Percentiles rank a stretch among this genome's conserved stretches.
Evolutionary conservation across 2,797 vertebrate species (phyloP).

Genomic region (Coracias cyanogaster): DNA sequence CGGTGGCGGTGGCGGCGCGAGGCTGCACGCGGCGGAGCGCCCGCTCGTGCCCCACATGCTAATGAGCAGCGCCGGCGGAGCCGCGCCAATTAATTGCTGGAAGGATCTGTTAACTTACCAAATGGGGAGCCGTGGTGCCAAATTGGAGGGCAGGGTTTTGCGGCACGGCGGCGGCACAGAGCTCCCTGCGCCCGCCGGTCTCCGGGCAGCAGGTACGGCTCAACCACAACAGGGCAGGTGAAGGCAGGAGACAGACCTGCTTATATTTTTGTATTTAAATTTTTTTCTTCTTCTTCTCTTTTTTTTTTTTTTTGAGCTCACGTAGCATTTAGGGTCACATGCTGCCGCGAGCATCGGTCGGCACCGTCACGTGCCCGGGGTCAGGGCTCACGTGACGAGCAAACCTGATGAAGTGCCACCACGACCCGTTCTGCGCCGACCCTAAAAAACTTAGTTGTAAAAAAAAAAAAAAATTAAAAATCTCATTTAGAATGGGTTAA

Average conservation of each 20-base stretch:
- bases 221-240: constrained; percentile 39
- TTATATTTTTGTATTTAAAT: constrained; percentile 63
- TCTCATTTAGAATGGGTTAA: background rate
- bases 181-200: background rate
- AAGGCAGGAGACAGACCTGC: constrained; percentile 50
- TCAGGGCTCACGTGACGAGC: constrained; percentile 72
- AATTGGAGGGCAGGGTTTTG: constrained; percentile 47
- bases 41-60: constrained; percentile 48
- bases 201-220: constrained; percentile 34
- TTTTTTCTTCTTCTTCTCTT: background rate
- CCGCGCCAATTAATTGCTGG: constrained; percentile 67
- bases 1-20: background rate
- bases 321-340: constrained; percentile 71
- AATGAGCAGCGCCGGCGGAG: constrained; percentile 67
- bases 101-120: constrained; percentile 72
- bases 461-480: background rate
- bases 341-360: constrained; percentile 64
- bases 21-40: background rate
- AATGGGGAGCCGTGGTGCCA: constrained; percentile 61
- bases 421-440: background rate
- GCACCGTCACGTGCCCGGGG: constrained; percentile 70
- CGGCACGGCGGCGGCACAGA: background rate
- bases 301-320: constrained; percentile 36
- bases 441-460: background rate
- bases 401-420: constrained; percentile 36